Percentiles rank a stretch among this genome's conserved stretches.
Evolutionary conservation across 2,888 invertebrate genomes (phyloP).

Genomic region (Drosophila leonis): DNA sequence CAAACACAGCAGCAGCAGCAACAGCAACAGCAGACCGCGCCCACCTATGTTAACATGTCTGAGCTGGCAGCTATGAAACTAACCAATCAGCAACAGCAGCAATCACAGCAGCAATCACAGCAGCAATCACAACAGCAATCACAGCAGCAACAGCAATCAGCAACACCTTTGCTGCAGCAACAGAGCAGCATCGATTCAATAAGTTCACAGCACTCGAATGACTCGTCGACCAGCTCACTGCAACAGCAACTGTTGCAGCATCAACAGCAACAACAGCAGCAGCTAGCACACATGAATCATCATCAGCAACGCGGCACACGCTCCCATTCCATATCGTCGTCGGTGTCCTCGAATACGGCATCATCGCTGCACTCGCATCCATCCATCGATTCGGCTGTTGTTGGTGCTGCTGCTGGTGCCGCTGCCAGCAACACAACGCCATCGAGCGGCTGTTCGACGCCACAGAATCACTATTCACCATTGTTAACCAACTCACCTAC

Average conservation of each 20-base stretch:
- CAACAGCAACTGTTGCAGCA: constrained; percentile 66
- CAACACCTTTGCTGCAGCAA: constrained; percentile 85
- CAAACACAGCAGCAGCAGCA: constrained; percentile 45
- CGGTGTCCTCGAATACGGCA: constrained; percentile 79
- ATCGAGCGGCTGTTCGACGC: constrained; percentile 85
- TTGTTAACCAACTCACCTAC: constrained; percentile 84
- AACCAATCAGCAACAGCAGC: constrained; percentile 86
- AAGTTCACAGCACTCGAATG: constrained; percentile 84
- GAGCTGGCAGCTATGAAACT: constrained; percentile 93
- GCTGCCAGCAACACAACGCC: constrained; percentile 74
- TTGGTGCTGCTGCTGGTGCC: constrained; percentile 62
- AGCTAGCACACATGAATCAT: constrained; percentile 49
- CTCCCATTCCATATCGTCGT: constrained; percentile 81
- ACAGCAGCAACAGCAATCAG: constrained; percentile 32
- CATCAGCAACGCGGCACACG: constrained; percentile 67
- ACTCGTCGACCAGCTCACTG: constrained; percentile 72
- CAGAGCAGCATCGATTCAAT: constrained; percentile 86
- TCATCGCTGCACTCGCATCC: constrained; percentile 84
- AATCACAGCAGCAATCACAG: constrained; percentile 56
- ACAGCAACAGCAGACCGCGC: constrained; percentile 86
- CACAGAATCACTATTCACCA: constrained; percentile 85
- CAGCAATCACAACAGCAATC: constrained; percentile 45
- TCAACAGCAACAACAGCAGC: constrained; percentile 47
- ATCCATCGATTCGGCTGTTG: constrained; percentile 83
- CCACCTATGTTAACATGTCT: constrained; percentile 96